Evolutionary conservation across 2,888 invertebrate species (phyloP).

Genomic region (Lithophane leautieri): DNA sequence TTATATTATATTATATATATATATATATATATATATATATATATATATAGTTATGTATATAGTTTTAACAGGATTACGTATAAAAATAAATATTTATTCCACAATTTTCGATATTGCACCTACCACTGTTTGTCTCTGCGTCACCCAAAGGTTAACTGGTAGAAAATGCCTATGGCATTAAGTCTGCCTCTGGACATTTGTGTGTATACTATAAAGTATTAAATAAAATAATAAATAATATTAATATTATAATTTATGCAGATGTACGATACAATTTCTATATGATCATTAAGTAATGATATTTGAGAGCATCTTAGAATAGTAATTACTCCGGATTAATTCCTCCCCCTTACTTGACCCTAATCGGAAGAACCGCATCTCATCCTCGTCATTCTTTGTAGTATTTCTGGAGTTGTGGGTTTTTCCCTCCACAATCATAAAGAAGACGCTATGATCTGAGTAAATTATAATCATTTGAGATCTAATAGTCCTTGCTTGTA

Average conservation of each 20-base stretch:
- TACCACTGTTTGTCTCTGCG: too few relatives aligned
- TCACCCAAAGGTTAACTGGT: too few relatives aligned
- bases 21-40: too few relatives aligned
- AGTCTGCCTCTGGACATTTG: too few relatives aligned
- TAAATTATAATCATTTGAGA: neutral
- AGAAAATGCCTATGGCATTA: too few relatives aligned
- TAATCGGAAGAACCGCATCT: slow-evolving; percentile 1
- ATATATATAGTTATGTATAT: too few relatives aligned
- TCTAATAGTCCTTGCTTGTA: slow-evolving; percentile 1
- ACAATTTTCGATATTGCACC: too few relatives aligned
- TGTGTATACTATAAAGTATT: too few relatives aligned
- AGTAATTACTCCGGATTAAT: neutral
- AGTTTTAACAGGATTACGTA: too few relatives aligned
- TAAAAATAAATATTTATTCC: too few relatives aligned
- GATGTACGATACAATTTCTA: neutral
- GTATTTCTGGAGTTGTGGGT: neutral
- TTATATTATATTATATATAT: too few relatives aligned
- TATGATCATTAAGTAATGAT: neutral
- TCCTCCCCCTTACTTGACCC: neutral
- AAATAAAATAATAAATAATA: too few relatives aligned
- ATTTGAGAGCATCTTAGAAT: neutral
- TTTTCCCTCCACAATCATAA: neutral
- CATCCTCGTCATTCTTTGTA: neutral
- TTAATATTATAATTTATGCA: neutral
- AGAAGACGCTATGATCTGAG: slow-evolving; percentile 1